These are phyloP conservation scores for Drosophila rellima DNA, from an alignment of 2,888 invertebrate genomes.

Conservation along the genomic window DNA sequence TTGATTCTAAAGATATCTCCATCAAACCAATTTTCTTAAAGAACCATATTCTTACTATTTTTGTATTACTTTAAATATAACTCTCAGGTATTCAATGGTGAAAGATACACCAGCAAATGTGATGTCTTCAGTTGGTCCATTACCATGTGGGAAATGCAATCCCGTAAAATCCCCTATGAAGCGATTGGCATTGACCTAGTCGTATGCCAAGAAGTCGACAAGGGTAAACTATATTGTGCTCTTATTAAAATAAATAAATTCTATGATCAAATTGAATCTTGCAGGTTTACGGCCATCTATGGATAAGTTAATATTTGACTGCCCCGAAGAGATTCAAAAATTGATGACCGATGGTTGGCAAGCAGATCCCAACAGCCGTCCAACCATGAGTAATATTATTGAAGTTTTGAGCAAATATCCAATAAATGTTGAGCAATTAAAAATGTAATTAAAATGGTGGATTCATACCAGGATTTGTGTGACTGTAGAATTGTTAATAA, in stretches of 20 bases:
- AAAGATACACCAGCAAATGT: conserved; percentile 37
- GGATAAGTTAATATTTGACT: background rate
- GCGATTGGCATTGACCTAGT: rapidly evolving
- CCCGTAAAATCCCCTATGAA: conserved; percentile 40
- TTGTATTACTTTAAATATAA: background rate
- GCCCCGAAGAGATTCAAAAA: conserved; percentile 17
- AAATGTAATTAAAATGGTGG: background rate
- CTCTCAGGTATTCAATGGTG: conserved; percentile 21
- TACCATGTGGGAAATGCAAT: conserved; percentile 49
- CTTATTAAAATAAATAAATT: background rate
- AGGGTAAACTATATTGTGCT: conserved; percentile 20
- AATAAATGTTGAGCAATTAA: background rate
- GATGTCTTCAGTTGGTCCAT: conserved; percentile 56
- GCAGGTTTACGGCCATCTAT: conserved; percentile 42
- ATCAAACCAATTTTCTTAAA: too few species aligned
- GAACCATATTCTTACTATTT: too few species aligned
- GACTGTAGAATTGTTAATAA: background rate
- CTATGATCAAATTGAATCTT: background rate
- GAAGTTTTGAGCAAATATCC: conserved; percentile 12
- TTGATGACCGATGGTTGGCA: conserved; percentile 45
- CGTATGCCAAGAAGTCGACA: background rate
- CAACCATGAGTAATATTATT: conserved; percentile 34
- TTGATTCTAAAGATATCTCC: too few species aligned
- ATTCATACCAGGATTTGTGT: background rate
- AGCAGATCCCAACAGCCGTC: conserved; percentile 15